Evolutionary conservation across 1,140 invertebrate species (phyloP).

Genomic region (Rhyacophila brunnea): DNA sequence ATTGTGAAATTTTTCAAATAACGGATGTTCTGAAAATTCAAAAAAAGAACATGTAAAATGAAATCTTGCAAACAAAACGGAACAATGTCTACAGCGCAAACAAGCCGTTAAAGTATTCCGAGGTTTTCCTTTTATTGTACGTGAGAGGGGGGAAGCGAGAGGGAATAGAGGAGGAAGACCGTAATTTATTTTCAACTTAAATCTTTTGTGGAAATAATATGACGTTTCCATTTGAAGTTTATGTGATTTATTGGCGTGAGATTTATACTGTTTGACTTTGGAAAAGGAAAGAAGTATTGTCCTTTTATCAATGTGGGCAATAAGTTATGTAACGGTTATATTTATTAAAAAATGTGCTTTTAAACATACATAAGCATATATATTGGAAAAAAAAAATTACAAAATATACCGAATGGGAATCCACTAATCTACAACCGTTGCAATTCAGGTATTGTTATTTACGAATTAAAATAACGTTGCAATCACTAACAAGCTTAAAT

Average conservation of each 20-base stretch:
- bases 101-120: not conserved
- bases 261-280: conserved; percentile 35
- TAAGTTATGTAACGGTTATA: too few species aligned
- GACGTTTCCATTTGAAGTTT: conserved; percentile 38
- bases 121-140: conserved; percentile 13
- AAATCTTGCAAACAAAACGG: not conserved
- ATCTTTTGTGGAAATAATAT: conserved; percentile 38
- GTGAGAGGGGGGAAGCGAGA: conserved; percentile 11
- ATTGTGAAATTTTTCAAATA: too few species aligned
- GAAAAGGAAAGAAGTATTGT: conserved; percentile 19
- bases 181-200: conserved; percentile 38
- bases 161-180: conserved; percentile 21
- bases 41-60: too few species aligned
- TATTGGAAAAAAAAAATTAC: too few species aligned
- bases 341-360: too few species aligned
- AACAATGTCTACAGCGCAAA: not conserved
- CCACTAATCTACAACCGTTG: too few species aligned
- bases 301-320: conserved; percentile 2
- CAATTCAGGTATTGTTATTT: too few species aligned
- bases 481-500: too few species aligned
- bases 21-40: too few species aligned
- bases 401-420: too few species aligned
- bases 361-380: too few species aligned
- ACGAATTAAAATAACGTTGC: too few species aligned
- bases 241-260: conserved; percentile 32